These are phyloP conservation scores for Chionis minor DNA, from an alignment of 2,113 vertebrate genomes.

Conservation along the genomic window DNA sequence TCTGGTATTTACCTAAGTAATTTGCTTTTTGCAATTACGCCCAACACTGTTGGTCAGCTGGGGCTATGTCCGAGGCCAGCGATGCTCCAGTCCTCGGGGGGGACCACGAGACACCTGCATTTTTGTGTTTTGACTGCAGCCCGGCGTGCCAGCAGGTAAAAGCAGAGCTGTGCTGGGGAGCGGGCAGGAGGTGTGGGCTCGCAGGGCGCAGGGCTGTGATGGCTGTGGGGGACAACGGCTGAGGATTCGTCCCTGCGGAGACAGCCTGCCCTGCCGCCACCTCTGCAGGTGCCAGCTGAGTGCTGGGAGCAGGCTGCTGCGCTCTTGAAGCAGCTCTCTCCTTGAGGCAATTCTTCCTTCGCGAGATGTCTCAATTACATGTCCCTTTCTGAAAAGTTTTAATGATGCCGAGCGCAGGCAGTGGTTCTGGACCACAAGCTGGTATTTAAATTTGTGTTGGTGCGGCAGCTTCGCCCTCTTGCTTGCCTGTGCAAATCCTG, in stretches of 20 bases:
- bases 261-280: too few relatives aligned
- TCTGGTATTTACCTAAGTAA: not conserved
- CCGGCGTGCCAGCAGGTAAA: not conserved
- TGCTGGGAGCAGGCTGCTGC: too few relatives aligned
- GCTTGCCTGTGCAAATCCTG: not conserved
- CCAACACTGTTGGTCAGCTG: not conserved
- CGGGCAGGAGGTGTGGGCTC: not conserved
- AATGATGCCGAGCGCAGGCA: not conserved
- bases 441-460: not conserved
- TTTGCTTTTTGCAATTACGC: not conserved
- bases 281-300: too few relatives aligned
- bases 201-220: too few relatives aligned
- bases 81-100: not conserved
- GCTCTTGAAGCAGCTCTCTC: too few relatives aligned
- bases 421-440: not conserved
- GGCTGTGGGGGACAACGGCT: too few relatives aligned
- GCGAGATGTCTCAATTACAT: not conserved
- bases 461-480: not conserved
- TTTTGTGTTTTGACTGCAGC: not conserved
- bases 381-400: not conserved
- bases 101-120: accelerated
- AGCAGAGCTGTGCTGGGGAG: not conserved
- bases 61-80: accelerated
- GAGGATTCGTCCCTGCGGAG: too few relatives aligned
- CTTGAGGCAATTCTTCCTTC: too few relatives aligned